These are phyloP conservation scores for Sigmodon hispidus DNA, from an alignment of 2,113 vertebrate species.

Conservation along the genomic window DNA sequence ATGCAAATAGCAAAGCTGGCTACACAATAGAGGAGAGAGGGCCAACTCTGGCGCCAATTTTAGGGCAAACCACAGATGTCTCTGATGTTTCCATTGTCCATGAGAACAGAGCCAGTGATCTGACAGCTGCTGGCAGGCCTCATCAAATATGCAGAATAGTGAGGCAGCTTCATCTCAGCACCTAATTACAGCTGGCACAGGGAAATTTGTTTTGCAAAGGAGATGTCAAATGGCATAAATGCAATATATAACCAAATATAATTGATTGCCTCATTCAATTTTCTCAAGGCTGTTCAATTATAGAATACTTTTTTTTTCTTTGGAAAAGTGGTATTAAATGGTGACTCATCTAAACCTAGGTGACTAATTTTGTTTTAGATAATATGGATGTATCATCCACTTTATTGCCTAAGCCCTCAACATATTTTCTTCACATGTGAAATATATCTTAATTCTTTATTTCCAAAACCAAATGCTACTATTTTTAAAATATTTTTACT, in stretches of 20 bases:
- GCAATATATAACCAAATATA: constrained; percentile 58
- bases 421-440: constrained; percentile 45
- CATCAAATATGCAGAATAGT: constrained; percentile 78
- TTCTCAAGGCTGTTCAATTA: constrained; percentile 51
- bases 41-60: constrained; percentile 78
- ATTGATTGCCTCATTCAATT: constrained; percentile 59
- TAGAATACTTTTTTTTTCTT: constrained; percentile 22
- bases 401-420: background rate
- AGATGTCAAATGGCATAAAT: constrained; percentile 67
- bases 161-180: constrained; percentile 75
- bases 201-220: constrained; percentile 75
- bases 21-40: constrained; percentile 72
- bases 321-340: constrained; percentile 40
- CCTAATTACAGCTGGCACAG: constrained; percentile 75
- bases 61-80: constrained; percentile 80
- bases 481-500: background rate
- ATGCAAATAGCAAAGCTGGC: constrained; percentile 62
- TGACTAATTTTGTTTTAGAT: constrained; percentile 61
- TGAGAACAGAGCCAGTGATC: constrained; percentile 83
- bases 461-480: constrained; percentile 36
- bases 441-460: constrained; percentile 28
- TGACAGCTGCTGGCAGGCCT: constrained; percentile 81
- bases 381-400: background rate
- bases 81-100: constrained; percentile 84
- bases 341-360: constrained; percentile 4